Evolutionary conservation across 2,797 vertebrate species (phyloP).

Genomic region (Propithecus perrieri): DNA sequence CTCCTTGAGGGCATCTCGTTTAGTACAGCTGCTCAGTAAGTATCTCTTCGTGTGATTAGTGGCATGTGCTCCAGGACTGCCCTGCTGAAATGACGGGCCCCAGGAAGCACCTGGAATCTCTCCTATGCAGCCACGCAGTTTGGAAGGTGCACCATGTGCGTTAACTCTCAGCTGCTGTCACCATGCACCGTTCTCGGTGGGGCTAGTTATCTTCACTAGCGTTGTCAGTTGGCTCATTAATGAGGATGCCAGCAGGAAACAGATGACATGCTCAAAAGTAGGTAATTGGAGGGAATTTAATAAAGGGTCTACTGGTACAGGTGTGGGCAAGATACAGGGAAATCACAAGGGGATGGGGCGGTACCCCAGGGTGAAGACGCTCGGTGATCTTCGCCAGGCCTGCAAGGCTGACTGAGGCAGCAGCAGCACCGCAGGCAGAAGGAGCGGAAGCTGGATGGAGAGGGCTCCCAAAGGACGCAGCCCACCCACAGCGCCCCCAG

Average conservation of each 20-base stretch:
- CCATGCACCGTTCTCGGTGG: neutral
- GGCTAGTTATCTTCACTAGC: neutral
- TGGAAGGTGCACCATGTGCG: neutral
- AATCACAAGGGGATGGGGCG: neutral
- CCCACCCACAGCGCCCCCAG: fast-evolving
- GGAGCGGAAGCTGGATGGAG: neutral
- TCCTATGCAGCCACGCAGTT: neutral
- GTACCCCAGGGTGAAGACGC: neutral
- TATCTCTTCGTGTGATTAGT: neutral
- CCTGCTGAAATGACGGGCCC: neutral
- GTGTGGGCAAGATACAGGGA: neutral
- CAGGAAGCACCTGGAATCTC: neutral
- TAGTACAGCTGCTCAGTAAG: neutral
- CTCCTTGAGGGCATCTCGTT: neutral
- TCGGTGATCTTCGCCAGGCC: neutral
- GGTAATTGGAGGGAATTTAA: neutral
- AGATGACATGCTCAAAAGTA: neutral
- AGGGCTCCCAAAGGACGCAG: neutral
- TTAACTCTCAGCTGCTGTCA: neutral
- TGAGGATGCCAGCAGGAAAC: neutral
- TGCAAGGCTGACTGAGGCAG: neutral
- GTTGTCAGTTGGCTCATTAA: neutral
- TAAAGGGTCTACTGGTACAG: neutral
- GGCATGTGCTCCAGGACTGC: neutral
- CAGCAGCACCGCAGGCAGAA: neutral